Conservation (phyloP, 1,140 invertebrate species). For the Cydia pomonella region DNA sequence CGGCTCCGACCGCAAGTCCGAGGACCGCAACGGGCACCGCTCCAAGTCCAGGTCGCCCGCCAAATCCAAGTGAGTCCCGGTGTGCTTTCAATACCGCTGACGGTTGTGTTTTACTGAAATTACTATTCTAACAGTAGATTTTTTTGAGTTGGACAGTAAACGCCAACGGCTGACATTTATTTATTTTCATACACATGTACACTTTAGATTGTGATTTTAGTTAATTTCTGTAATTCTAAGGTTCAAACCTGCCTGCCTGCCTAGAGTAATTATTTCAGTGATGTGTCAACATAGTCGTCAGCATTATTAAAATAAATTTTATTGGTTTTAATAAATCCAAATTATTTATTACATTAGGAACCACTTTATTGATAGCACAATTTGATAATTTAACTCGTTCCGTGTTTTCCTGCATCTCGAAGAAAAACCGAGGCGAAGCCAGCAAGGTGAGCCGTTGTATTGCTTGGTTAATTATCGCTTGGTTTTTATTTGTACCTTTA, state of each 20-base stretch:
- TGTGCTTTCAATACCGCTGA: slow-evolving; percentile 75
- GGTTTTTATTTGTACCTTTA: not conserved
- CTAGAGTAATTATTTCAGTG: not conserved
- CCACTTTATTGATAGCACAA: slow-evolving; percentile 59
- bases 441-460: slow-evolving; percentile 54
- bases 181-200: no score
- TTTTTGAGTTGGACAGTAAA: no score
- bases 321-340: slow-evolving; percentile 49
- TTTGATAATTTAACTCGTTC: slow-evolving; percentile 53
- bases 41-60: slow-evolving; percentile 73
- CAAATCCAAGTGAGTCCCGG: slow-evolving; percentile 65
- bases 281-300: slow-evolving; percentile 52
- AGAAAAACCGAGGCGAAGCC: slow-evolving; percentile 50
- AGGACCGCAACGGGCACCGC: slow-evolving; percentile 73
- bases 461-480: slow-evolving; percentile 10
- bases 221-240: not conserved
- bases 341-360: slow-evolving; percentile 42
- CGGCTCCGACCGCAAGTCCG: slow-evolving; percentile 54
- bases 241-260: not conserved
- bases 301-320: slow-evolving; percentile 37
- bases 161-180: no score
- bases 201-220: not conserved
- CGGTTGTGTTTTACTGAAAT: slow-evolving; percentile 57
- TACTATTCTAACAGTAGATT: slow-evolving; percentile 38
- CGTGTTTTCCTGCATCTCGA: slow-evolving; percentile 62